Percentiles rank a stretch among this genome's conserved stretches.
These are phyloP conservation scores for Chrysogorgia sp. DNA, from an alignment of 92 coral and sea anemone species.

Conservation along the genomic window DNA sequence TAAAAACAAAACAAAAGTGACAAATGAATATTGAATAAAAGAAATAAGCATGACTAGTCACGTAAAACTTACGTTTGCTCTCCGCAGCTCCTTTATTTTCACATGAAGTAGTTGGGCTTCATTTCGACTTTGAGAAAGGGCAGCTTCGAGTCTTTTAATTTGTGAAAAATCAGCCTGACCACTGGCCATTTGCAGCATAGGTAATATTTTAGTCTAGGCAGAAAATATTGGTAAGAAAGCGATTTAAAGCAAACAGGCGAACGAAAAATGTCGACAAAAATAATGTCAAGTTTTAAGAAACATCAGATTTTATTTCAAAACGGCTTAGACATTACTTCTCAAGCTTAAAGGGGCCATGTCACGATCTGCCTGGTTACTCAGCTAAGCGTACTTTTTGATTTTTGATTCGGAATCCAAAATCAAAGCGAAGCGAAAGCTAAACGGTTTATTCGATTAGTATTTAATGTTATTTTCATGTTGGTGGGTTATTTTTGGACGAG, in stretches of 20 bases:
- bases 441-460: too few relatives aligned
- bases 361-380: too few relatives aligned
- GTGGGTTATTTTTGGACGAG: too few relatives aligned
- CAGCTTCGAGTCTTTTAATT: constrained; percentile 78
- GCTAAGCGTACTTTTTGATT: too few relatives aligned
- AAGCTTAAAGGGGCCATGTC: too few relatives aligned
- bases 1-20: background rate
- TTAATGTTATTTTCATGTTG: too few relatives aligned
- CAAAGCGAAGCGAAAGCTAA: too few relatives aligned
- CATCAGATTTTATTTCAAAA: too few relatives aligned
- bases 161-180: constrained; percentile 86
- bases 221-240: background rate
- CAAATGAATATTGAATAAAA: background rate
- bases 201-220: constrained; percentile 80
- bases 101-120: constrained; percentile 79
- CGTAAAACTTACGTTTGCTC: constrained; percentile 60
- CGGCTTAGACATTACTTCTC: too few relatives aligned
- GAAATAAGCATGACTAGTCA: background rate
- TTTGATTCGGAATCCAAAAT: too few relatives aligned
- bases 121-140: constrained; percentile 82
- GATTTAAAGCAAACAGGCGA: background rate
- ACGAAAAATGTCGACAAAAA: background rate
- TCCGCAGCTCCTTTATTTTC: constrained; percentile 74
- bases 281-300: background rate
- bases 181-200: constrained; percentile 85